phyloP scores from a whole-genome alignment of 2,888 invertebrate genomes.

The Allophyes oxyacanthae region DNA sequence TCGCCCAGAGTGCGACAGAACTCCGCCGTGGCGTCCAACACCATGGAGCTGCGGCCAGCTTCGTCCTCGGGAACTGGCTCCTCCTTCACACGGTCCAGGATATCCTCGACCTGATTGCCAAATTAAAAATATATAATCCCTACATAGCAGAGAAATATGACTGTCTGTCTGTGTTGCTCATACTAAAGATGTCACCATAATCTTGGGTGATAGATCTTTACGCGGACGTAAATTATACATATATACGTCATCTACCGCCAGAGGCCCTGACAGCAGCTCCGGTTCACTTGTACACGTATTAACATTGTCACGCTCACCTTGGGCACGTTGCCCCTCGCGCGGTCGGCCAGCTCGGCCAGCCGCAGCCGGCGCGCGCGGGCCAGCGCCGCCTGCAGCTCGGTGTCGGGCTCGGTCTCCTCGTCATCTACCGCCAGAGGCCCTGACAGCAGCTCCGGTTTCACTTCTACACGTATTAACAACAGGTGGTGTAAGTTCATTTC shows the following conservation, averaged over 20 bases:
- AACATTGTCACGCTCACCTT: too few relatives aligned
- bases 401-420: slow-evolving; percentile 92
- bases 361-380: slow-evolving; percentile 93
- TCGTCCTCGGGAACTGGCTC: slow-evolving; percentile 85
- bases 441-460: slow-evolving; percentile 66
- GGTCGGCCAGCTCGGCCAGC: slow-evolving; percentile 69
- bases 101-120: slow-evolving; percentile 73
- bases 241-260: too few relatives aligned
- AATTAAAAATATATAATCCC: too few relatives aligned
- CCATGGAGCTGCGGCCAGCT: slow-evolving; percentile 90
- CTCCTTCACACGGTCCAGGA: slow-evolving; percentile 88
- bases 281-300: too few relatives aligned
- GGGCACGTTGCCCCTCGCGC: neutral
- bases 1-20: slow-evolving; percentile 98
- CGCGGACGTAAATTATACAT: too few relatives aligned
- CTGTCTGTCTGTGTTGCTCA: too few relatives aligned
- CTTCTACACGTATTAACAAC: slow-evolving; percentile 61
- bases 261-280: too few relatives aligned
- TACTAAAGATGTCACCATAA: too few relatives aligned
- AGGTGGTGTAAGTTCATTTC: neutral
- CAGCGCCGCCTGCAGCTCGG: slow-evolving; percentile 92
- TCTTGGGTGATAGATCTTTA: too few relatives aligned
- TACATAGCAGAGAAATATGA: too few relatives aligned
- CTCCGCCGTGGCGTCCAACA: slow-evolving; percentile 98
- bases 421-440: slow-evolving; percentile 73